Percentiles rank a stretch among this genome's conserved stretches.
Evolutionary conservation across 2,888 invertebrate genomes (phyloP).

Genomic region (Catocala fraxini): DNA sequence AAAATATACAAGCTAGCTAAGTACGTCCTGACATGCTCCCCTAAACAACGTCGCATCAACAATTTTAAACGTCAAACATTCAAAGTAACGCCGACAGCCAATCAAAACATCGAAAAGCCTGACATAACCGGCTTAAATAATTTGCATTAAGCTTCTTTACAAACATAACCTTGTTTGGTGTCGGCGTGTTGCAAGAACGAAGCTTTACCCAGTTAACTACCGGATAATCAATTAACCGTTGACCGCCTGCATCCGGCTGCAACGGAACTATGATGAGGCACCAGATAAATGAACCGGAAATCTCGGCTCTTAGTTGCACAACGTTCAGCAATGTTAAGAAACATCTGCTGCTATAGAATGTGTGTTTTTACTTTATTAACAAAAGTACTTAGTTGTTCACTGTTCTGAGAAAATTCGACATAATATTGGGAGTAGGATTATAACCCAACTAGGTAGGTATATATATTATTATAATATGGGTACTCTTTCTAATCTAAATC

Average conservation of each 20-base stretch:
- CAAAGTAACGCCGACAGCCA: slow-evolving; percentile 11
- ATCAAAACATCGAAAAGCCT: slow-evolving; percentile 23
- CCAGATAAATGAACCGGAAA: slow-evolving; percentile 78
- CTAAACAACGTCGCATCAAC: neutral
- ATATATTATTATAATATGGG: too few species aligned
- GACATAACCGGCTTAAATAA: slow-evolving; percentile 34
- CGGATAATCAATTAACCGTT: slow-evolving; percentile 85
- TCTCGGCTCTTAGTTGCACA: slow-evolving; percentile 57
- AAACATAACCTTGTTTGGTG: slow-evolving; percentile 40
- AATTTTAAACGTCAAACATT: slow-evolving; percentile 1
- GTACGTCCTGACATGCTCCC: too few species aligned
- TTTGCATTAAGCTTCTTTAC: slow-evolving; percentile 29
- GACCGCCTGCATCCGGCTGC: slow-evolving; percentile 83
- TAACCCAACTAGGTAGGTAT: too few species aligned
- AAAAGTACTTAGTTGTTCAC: neutral
- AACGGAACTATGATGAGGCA: slow-evolving; percentile 78
- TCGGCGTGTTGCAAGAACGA: slow-evolving; percentile 30
- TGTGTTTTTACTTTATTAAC: neutral
- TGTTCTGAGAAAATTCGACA: too few species aligned
- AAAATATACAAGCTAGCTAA: too few species aligned
- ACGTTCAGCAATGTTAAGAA: slow-evolving; percentile 20
- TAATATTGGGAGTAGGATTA: too few species aligned
- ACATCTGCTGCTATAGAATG: slow-evolving; percentile 1
- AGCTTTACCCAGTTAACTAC: slow-evolving; percentile 61
- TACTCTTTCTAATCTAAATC: too few species aligned